These are phyloP conservation scores for Periophthalmus modestus DNA, from an alignment of 2,113 vertebrate species.

Conservation along the genomic window DNA sequence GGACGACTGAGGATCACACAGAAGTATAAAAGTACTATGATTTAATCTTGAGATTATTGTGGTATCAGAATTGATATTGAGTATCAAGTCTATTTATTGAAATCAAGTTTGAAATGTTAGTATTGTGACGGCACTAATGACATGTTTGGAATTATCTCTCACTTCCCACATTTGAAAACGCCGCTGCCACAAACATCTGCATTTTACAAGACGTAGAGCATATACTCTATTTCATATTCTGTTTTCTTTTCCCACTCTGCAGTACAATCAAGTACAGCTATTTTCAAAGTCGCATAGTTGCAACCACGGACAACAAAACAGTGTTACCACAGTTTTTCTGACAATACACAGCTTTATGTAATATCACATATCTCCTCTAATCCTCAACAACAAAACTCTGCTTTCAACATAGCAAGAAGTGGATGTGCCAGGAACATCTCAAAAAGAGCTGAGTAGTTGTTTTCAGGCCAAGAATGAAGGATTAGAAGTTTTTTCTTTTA, in stretches of 20 bases:
- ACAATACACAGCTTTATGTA: neutral
- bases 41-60: no score
- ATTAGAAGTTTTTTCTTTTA: neutral
- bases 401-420: neutral
- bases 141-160: no score
- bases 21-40: no score
- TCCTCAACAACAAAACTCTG: neutral
- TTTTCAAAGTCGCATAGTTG: neutral
- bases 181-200: no score
- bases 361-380: neutral
- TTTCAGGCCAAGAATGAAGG: neutral
- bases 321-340: slow-evolving; percentile 2
- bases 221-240: neutral
- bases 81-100: no score
- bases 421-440: neutral
- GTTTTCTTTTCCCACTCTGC: neutral
- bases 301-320: neutral
- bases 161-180: no score
- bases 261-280: neutral
- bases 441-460: neutral
- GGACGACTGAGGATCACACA: no score
- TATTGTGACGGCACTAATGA: no score
- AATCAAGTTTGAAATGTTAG: no score
- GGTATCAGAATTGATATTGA: no score
- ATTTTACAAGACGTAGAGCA: neutral